These are phyloP conservation scores for Escarpia spicata DNA, from an alignment of 2,888 invertebrate genomes.

Conservation along the genomic window DNA sequence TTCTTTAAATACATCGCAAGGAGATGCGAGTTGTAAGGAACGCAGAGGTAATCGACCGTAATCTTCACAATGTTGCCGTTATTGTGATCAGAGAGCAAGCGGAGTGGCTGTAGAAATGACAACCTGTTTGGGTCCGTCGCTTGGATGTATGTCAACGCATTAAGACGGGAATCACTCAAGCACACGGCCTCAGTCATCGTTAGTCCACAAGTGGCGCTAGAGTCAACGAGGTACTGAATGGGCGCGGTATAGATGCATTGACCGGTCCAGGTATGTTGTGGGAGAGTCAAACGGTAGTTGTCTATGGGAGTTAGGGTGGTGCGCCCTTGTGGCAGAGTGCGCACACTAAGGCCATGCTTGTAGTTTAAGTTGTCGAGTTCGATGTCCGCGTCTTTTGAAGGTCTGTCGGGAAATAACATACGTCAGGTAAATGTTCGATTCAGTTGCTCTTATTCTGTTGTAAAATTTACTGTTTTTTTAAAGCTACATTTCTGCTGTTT, in stretches of 20 bases:
- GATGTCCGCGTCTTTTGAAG: neutral
- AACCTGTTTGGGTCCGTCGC: slow-evolving; percentile 20
- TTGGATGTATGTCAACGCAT: slow-evolving; percentile 50
- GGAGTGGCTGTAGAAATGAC: neutral
- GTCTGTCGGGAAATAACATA: neutral
- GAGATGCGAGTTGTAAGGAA: neutral
- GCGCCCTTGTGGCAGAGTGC: slow-evolving; percentile 29
- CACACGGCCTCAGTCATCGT: slow-evolving; percentile 46
- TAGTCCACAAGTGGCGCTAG: slow-evolving; percentile 47
- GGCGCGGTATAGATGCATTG: slow-evolving; percentile 52
- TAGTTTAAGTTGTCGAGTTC: slow-evolving; percentile 37
- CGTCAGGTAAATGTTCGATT: neutral
- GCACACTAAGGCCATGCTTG: slow-evolving; percentile 46
- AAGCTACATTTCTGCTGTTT: too few relatives aligned
- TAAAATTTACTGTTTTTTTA: too few relatives aligned
- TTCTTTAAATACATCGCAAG: slow-evolving; percentile 43
- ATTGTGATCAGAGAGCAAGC: slow-evolving; percentile 14
- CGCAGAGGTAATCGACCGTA: slow-evolving; percentile 49
- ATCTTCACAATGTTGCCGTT: slow-evolving; percentile 38
- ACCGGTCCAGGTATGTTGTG: slow-evolving; percentile 50
- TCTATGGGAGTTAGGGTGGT: neutral
- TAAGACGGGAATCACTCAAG: slow-evolving; percentile 46
- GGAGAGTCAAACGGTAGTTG: slow-evolving; percentile 47
- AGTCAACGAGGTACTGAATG: slow-evolving; percentile 51
- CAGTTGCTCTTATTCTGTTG: too few relatives aligned